A percentile compares a stretch with the other conserved stretches of the same genome.
These are phyloP conservation scores for Empis livida DNA, from an alignment of 2,888 invertebrate genomes.

Conservation along the genomic window DNA sequence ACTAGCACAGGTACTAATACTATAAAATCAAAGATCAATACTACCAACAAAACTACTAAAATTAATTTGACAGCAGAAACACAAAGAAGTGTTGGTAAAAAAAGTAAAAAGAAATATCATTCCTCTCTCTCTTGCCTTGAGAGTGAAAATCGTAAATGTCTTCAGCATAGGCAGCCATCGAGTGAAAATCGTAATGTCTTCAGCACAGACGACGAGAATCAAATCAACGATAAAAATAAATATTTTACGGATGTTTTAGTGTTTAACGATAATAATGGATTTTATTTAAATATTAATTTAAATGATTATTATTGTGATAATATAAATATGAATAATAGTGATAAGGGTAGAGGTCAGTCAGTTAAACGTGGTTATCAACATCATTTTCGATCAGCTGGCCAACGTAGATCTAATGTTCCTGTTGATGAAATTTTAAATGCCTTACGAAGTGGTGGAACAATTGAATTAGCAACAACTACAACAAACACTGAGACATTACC, in stretches of 20 bases:
- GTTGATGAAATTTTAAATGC: slow-evolving; percentile 35
- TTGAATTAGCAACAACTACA: slow-evolving; percentile 23
- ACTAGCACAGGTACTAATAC: slow-evolving; percentile 28
- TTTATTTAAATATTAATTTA: background rate
- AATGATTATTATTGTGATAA: slow-evolving; percentile 14
- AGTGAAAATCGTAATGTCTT: slow-evolving; percentile 13
- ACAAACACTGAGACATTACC: background rate
- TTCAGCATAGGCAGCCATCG: background rate
- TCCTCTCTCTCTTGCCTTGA: no score
- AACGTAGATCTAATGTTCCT: slow-evolving; percentile 42
- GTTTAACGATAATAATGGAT: background rate
- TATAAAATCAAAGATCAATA: slow-evolving; percentile 1
- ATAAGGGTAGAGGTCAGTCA: slow-evolving; percentile 7
- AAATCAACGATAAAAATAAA: no score
- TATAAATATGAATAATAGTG: slow-evolving; percentile 20
- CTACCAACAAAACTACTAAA: background rate
- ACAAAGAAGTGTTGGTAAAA: background rate
- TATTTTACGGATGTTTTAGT: background rate
- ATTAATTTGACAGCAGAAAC: background rate
- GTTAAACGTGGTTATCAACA: slow-evolving; percentile 59
- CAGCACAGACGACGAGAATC: slow-evolving; percentile 15
- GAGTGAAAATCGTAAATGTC: no score
- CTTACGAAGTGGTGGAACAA: slow-evolving; percentile 30
- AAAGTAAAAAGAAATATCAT: no score
- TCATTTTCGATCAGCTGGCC: slow-evolving; percentile 55